phyloP scores from a whole-genome alignment of 1,140 invertebrate genomes.

The Paraescarpia echinospica region DNA sequence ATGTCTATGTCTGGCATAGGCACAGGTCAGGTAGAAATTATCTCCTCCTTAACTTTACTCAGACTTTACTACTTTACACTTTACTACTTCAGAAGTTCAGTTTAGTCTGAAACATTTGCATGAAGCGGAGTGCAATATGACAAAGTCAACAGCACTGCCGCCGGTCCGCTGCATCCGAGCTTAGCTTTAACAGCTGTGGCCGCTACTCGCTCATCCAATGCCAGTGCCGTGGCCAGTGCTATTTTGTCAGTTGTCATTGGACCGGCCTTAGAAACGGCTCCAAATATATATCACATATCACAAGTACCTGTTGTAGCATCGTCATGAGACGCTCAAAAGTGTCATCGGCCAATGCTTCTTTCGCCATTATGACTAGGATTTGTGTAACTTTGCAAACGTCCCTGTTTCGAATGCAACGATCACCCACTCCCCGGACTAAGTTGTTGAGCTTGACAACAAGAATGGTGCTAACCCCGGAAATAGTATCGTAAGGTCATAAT shows the following conservation, averaged over 20 bases:
- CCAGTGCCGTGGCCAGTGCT: too few relatives aligned
- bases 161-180: too few relatives aligned
- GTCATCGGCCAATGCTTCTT: constrained; percentile 6
- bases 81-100: too few relatives aligned
- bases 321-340: constrained; percentile 12
- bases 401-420: neutral
- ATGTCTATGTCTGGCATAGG: too few relatives aligned
- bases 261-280: neutral
- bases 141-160: too few relatives aligned
- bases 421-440: neutral
- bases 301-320: constrained; percentile 14
- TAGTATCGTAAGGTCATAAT: neutral
- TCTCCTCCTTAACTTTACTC: too few relatives aligned
- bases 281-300: neutral
- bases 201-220: too few relatives aligned
- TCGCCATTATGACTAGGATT: constrained; percentile 4
- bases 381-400: constrained; percentile 1
- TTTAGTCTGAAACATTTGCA: too few relatives aligned
- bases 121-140: too few relatives aligned
- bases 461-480: neutral
- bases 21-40: too few relatives aligned
- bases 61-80: too few relatives aligned
- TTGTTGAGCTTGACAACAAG: constrained; percentile 18
- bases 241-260: neutral
- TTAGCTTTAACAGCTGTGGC: too few relatives aligned